Evolutionary conservation across 2,888 invertebrate species (phyloP).

Genomic region (Antheraea yamamai): DNA sequence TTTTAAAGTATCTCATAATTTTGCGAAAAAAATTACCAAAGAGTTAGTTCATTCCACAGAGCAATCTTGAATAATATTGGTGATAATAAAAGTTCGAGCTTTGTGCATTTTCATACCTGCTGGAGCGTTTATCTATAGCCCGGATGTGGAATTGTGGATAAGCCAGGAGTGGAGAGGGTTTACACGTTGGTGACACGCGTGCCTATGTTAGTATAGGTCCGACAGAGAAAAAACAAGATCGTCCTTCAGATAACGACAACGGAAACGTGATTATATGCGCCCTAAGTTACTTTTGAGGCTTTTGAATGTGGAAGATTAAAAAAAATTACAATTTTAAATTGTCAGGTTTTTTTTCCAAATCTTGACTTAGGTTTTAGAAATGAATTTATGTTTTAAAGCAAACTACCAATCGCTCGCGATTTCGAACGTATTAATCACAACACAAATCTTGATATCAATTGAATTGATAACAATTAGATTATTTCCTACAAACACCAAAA

Average conservation of each 20-base stretch:
- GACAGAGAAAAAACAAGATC: conserved; percentile 50
- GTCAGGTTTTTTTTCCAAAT: not conserved
- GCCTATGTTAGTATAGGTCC: conserved; percentile 68
- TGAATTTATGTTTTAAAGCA: no score
- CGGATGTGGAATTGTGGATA: conserved; percentile 66
- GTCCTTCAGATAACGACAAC: conserved; percentile 56
- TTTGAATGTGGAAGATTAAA: not conserved
- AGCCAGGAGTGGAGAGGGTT: conserved; percentile 56
- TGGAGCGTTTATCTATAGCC: conserved; percentile 14
- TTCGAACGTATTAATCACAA: no score
- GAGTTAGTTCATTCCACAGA: not conserved
- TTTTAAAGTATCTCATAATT: not conserved
- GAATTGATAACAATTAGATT: no score
- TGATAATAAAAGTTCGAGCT: not conserved
- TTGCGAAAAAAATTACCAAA: not conserved
- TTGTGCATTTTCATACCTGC: conserved; percentile 11
- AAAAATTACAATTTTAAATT: not conserved
- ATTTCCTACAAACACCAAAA: no score
- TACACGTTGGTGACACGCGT: conserved; percentile 64
- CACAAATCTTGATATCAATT: no score
- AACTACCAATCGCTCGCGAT: no score
- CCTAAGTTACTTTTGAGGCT: not conserved
- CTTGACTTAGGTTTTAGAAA: not conserved
- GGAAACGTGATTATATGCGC: conserved; percentile 44
- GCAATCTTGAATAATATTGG: not conserved